Evolutionary conservation across 35 echinoderm and acorn worm genomes (phyloP), one percentile per base, ranked within the genome.

Genomic region (Amphiura filiformis): DNA sequence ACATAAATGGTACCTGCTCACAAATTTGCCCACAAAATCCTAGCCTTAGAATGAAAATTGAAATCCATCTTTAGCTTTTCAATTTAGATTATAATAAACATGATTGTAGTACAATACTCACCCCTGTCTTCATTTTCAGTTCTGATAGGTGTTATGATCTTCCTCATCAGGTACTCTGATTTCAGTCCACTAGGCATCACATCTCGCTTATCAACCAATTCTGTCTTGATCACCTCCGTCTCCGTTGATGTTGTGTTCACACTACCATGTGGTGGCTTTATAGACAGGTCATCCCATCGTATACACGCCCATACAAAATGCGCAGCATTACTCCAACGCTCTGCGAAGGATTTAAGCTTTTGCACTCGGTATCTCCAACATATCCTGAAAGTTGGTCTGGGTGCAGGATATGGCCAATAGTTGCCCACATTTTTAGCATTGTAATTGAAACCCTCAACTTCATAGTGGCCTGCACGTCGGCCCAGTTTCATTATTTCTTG

Each of bases 341-440:
- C 90, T 0, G 96, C 92, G 0, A 99, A 80, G 13, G 92, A 92
- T 36, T 77, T 89, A 18, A 93, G 78, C 37, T 93, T 99, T 87
- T 99, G 96, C 17, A 99, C 89, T 28, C 96, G 90, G 76, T 99
- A 99, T 37, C 96, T 82, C 96, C 96, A 99, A 80, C 92, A 94
- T 17, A 94, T 90, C 87, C 90, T 92, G 84, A 99, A 99, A 32
- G 86, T 81, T 31, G 96, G 96, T 39, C 96, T 82, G 28, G 96
- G 93, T 22, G 90, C 39, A 7, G 96, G 96, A 56, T 94, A 94
- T 7, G 90, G 89, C 96, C 96, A 99, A 57, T 87, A 93, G 35
- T 94, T 82, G 34, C 96, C 86, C 0, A 92, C 90, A 81, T 94
- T 94, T 56, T 99, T 99, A 26, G 90, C 80, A 76, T 99, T 99